These are phyloP conservation scores for Heterocephalus glaber DNA, from an alignment of 2,113 vertebrate species.

Conservation along the genomic window DNA sequence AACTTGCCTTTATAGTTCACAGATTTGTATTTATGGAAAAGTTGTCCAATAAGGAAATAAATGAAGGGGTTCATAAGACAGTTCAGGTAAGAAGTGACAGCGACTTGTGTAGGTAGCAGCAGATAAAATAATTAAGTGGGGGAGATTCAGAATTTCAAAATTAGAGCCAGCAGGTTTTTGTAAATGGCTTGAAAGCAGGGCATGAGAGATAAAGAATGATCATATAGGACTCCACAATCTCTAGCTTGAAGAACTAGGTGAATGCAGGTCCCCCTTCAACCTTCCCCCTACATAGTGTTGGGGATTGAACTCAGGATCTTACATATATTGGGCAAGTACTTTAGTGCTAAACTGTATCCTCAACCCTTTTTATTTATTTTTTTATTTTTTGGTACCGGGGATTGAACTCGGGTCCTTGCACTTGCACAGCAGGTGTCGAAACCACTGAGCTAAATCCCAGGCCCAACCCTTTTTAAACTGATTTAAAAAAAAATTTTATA, in stretches of 20 bases:
- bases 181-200: background rate
- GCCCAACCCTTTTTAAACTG: too few species aligned
- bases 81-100: background rate
- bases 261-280: background rate
- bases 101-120: background rate
- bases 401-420: too few species aligned
- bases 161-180: background rate
- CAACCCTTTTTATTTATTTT: too few species aligned
- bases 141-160: slow-evolving; percentile 32
- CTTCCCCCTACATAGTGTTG: background rate
- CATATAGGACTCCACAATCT: background rate
- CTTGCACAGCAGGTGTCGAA: too few species aligned
- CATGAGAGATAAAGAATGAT: background rate
- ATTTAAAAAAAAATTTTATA: too few species aligned
- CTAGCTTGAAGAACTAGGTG: background rate
- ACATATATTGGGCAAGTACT: background rate
- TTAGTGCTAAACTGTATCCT: background rate
- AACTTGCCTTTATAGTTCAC: background rate
- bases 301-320: background rate
- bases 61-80: background rate
- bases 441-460: too few species aligned
- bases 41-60: background rate
- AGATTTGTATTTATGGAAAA: background rate
- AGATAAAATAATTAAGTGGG: background rate
- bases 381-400: too few species aligned